Base-by-base conservation (phyloP, 2,113 vertebrate species). In the Donacobius atricapilla region DNA sequence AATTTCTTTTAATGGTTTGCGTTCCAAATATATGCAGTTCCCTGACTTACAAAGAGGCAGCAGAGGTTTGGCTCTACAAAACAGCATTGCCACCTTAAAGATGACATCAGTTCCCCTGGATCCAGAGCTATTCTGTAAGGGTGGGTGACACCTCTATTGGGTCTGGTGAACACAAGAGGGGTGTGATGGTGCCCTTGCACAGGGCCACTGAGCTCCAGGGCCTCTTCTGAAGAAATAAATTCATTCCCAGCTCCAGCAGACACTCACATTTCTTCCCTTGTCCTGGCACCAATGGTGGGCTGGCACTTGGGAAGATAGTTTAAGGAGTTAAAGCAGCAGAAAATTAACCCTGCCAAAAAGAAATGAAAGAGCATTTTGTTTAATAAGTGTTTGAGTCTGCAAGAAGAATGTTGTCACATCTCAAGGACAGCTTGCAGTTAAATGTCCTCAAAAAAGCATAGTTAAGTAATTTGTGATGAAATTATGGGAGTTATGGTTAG, bases 91-190 rank as follows among this genome's bases (percentile, higher is more conserved):
- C n/a, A 33, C 20, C 15, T 60, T 53, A 61, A 60, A 76, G 39
- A 30, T n/a, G 33, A 28, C 71, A 82, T 47, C 11, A 27, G 5
- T 20, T 75, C 1, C 30, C 30, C 48, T 71, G 40, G 53, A n/a
- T 23, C 21, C 22, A 69, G 35, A 19, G 27, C 20, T 65, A 0
- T 6, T 31, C n/a, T 72, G 27, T 19, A 11, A n/a, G 48, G 7
- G 8, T 22, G 25, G 63, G 8, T 37, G 53, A 16, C 27, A 15
- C 9, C 13, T 13, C 0, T 30, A 9, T 5, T 5, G 3, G 9
- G 7, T 42, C 39, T 8, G 1, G 13, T 0, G 4, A 64, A 25
- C 15, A 25, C n/a, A 37, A 24, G 37, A 48, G 31, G 31, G 35
- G 16, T 14, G 8, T 33, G 54, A 5, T 12, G 8, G 31, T 14